These are phyloP conservation scores for Ethmia dodecea DNA, from an alignment of 2,888 invertebrate species.

Conservation along the genomic window DNA sequence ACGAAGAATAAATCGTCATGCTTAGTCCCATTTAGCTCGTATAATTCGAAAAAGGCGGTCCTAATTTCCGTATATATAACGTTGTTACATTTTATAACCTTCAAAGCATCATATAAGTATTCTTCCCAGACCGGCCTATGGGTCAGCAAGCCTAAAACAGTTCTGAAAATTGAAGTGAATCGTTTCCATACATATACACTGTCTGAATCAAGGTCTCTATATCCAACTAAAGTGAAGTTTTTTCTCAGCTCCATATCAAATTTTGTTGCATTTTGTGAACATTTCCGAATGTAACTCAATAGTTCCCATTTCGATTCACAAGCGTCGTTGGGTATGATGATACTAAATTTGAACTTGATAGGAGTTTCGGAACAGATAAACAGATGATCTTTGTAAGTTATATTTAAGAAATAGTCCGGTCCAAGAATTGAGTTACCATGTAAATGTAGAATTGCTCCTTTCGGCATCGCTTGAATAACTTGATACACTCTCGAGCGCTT, in stretches of 20 bases:
- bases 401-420: conserved; percentile 77
- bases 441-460: conserved; percentile 84
- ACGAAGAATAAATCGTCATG: conserved; percentile 75
- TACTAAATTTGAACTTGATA: conserved; percentile 40
- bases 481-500: conserved; percentile 80
- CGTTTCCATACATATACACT: conserved; percentile 78
- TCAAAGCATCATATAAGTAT: conserved; percentile 80
- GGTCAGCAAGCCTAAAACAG: conserved; percentile 71
- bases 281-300: conserved; percentile 56
- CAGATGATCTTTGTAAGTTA: conserved; percentile 80
- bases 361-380: conserved; percentile 60
- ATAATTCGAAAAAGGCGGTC: conserved; percentile 77
- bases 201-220: conserved; percentile 51
- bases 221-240: conserved; percentile 72
- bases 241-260: conserved; percentile 74
- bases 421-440: conserved; percentile 82
- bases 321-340: conserved; percentile 27
- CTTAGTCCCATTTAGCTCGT: conserved; percentile 80
- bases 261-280: conserved; percentile 43
- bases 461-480: conserved; percentile 83
- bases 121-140: conserved; percentile 81
- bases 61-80: conserved; percentile 84
- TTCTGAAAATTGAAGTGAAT: conserved; percentile 75
- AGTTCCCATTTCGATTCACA: conserved; percentile 61
- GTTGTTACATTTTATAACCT: conserved; percentile 80